phyloP scores from a whole-genome alignment of 2,888 invertebrate genomes.

The Drosophila putrida region DNA sequence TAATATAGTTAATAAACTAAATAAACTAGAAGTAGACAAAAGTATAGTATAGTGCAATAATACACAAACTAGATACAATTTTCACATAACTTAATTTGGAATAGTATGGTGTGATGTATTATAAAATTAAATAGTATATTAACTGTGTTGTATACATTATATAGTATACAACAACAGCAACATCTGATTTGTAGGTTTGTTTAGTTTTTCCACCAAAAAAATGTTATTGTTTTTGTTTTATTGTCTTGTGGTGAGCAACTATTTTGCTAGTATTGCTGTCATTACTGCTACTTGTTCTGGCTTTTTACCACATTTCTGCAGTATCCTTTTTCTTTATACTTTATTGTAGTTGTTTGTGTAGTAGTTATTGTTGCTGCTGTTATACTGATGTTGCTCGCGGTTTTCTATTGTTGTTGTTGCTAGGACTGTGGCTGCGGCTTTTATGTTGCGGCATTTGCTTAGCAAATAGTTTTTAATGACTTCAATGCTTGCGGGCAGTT shows the following conservation, averaged over 20 bases:
- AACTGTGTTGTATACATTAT: neutral
- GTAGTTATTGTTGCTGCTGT: constrained; percentile 11
- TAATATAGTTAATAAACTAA: too few relatives aligned
- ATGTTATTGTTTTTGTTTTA: constrained; percentile 2
- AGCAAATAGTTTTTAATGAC: constrained; percentile 79
- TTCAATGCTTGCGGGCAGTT: constrained; percentile 67
- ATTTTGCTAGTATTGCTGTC: too few relatives aligned
- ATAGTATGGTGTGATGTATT: too few relatives aligned
- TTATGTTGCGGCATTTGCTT: constrained; percentile 71
- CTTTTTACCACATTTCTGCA: constrained; percentile 30
- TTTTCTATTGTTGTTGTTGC: constrained; percentile 16
- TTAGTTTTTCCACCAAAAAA: neutral
- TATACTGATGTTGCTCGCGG: constrained; percentile 6
- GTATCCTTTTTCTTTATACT: constrained; percentile 8
- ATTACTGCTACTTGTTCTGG: constrained; percentile 16
- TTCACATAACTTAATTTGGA: too few relatives aligned
- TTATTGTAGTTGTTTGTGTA: constrained; percentile 32
- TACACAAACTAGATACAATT: too few relatives aligned
- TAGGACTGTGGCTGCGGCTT: constrained; percentile 44
- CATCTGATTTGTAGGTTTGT: neutral
- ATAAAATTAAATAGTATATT: too few relatives aligned
- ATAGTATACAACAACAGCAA: neutral
- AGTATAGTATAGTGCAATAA: too few relatives aligned
- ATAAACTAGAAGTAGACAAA: too few relatives aligned
- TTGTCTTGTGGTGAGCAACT: constrained; percentile 10